Evolutionary conservation across 2,113 vertebrate species (phyloP).

Genomic region (Salvelinus namaycush): DNA sequence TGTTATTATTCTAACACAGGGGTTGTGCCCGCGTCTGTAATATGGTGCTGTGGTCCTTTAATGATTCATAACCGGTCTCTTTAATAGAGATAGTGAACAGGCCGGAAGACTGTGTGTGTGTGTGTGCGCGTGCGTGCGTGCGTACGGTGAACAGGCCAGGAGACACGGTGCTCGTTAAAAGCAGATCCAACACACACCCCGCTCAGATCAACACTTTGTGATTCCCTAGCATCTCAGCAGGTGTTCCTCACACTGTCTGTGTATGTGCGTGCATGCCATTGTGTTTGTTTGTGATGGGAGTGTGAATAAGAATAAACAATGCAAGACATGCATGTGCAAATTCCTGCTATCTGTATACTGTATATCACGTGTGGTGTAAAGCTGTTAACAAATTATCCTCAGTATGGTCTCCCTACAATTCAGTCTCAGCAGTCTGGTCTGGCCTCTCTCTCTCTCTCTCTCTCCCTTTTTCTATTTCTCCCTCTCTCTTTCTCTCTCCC

Average conservation of each 20-base stretch:
- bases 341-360: no score
- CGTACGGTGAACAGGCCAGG: neutral
- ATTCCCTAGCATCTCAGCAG: neutral
- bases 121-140: neutral
- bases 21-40: neutral
- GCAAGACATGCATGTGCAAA: no score
- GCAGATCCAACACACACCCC: neutral
- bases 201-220: neutral
- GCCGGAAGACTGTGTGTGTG: neutral
- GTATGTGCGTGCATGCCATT: neutral
- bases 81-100: neutral
- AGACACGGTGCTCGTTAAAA: neutral
- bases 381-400: no score
- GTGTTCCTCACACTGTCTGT: neutral
- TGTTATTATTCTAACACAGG: neutral
- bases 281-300: neutral
- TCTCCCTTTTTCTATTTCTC: no score
- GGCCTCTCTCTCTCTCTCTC: no score
- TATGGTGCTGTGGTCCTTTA: neutral
- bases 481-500: no score
- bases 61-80: neutral
- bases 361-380: no score
- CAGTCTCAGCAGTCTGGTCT: no score
- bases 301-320: neutral
- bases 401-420: no score